Conservation (phyloP, 2,113 vertebrate species). For the Telmatochromis sp. region DNA sequence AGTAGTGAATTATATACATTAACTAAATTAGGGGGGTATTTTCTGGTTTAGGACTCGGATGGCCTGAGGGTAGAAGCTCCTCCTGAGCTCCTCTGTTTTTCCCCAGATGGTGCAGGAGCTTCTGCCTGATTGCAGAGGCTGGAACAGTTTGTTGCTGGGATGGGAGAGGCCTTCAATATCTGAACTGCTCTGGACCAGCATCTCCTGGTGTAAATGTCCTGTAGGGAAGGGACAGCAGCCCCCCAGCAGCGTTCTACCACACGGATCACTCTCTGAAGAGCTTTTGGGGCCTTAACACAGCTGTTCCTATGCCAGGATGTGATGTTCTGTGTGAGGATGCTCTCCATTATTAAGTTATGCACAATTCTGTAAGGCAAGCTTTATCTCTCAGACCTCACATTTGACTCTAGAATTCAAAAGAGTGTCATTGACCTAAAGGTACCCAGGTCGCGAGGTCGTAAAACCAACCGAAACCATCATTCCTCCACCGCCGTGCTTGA, state of each 20-base stretch:
- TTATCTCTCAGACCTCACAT: not conserved
- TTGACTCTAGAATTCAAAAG: not conserved
- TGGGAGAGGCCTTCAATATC: fast-evolving
- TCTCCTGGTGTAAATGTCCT: not conserved
- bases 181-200: not conserved
- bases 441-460: fast-evolving
- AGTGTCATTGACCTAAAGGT: not conserved
- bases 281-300: not conserved
- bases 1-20: not conserved
- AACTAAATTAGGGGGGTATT: not conserved
- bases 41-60: not conserved
- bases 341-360: not conserved
- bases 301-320: not conserved
- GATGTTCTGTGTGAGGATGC: not conserved
- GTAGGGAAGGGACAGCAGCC: not conserved
- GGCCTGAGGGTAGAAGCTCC: not conserved
- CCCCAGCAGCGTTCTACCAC: not conserved
- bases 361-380: fast-evolving
- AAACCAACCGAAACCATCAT: not conserved
- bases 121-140: not conserved
- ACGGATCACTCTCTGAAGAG: fast-evolving
- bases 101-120: not conserved
- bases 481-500: not conserved
- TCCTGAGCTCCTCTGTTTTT: not conserved
- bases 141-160: not conserved